Base-by-base conservation (phyloP, 2,113 vertebrate genomes). In the Craseonycteris thonglongyai region DNA sequence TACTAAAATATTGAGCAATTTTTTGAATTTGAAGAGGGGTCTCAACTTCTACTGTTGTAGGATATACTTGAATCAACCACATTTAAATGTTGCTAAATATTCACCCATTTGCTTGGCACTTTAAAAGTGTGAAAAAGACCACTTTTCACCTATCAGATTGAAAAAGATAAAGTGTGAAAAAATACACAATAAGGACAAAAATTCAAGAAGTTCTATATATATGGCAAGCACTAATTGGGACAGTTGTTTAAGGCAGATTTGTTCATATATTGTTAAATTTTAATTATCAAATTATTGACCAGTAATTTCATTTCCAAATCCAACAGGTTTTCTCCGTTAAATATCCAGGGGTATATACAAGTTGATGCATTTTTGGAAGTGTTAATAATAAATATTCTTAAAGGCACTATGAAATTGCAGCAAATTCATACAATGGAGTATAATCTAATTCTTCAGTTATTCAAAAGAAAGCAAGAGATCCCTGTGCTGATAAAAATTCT, bases 11-110 rank as follows among this genome's bases (percentile, higher is more conserved):
- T 9, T 75, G 63, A 85, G 38, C 2, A 66, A 65, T 45, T 95
- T 33, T 12, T 22, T 76, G 19, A 93, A 93, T 91, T 87, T 93
- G 47, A 84, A 96, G 81, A 63, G 19, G 18, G 5, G 35, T 81
- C 65, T 88, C 45, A 58, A 63, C 47, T 94, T 80, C 75, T 68
- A 65, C 13, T 92, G 47, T 51, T 82, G 38, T 8, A 58, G n/a
- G 15, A 33, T 69, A 6, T 16, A 13, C 26, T 71, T 51, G 40
- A 93, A 2, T 94, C 33, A 74, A 47, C 45, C 15, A 69, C 14
- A n/a, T 83, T 58, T 75, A 95, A 95, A 71, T 65, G n/a, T 54
- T 95, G 47, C 28, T 81, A 42, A 86, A 68, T 38, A 68, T 19
- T 38, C 4, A 30, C 22, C 51, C 2, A 35, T 47, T 85, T 91